phyloP scores from a whole-genome alignment of 2,113 vertebrate species.

The Danio rerio region GRCz12tu NC_133195.1:6357001-6357500 shows the following conservation, averaged over 20 bases:
- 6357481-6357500: too few relatives aligned
- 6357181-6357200: neutral
- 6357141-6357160: neutral
- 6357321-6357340: neutral
- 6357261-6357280: neutral
- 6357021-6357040: constrained; percentile 2
- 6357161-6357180: neutral
- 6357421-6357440: too few relatives aligned
- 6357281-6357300: neutral
- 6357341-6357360: neutral
- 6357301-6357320: neutral
- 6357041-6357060: constrained; percentile 19
- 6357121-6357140: constrained; percentile 11
- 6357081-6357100: constrained; percentile 2
- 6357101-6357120: neutral
- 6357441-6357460: too few relatives aligned
- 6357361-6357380: neutral
- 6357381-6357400: too few relatives aligned
- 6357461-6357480: too few relatives aligned
- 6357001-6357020: constrained; percentile 10
- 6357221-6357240: neutral
- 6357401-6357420: too few relatives aligned
- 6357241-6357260: neutral
- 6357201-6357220: neutral
- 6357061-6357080: constrained; percentile 8